phyloP scores from a whole-genome alignment of 2,888 invertebrate species.

The Thysanoteuthis rhombus region DNA sequence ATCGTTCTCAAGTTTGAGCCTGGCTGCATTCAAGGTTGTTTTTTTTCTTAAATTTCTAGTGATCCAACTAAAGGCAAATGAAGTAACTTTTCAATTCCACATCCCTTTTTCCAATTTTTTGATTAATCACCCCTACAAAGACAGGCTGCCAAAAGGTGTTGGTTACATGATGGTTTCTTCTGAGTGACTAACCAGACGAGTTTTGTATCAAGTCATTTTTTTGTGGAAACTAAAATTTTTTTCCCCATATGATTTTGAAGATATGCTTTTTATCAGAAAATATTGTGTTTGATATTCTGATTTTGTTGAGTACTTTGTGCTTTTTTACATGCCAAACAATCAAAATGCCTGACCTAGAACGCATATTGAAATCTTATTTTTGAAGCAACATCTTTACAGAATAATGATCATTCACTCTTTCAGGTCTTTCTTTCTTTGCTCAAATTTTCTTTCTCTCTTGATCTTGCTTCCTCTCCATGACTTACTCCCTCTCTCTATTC shows the following conservation, averaged over 20 bases:
- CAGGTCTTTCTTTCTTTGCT: neutral
- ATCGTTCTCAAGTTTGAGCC: too few species aligned
- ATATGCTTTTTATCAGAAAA: neutral
- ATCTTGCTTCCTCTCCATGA: neutral
- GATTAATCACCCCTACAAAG: too few species aligned
- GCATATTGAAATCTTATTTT: neutral
- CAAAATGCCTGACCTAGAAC: neutral
- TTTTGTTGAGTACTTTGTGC: neutral
- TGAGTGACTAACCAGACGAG: too few species aligned
- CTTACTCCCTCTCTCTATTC: too few species aligned
- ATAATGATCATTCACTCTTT: neutral
- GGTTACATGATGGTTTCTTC: too few species aligned
- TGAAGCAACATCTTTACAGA: neutral
- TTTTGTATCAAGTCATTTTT: neutral
- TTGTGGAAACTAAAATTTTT: neutral
- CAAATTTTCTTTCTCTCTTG: neutral
- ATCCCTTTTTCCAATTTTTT: too few species aligned
- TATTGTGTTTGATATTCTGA: neutral
- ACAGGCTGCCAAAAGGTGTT: too few species aligned
- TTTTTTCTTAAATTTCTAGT: too few species aligned
- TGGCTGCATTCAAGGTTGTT: too few species aligned
- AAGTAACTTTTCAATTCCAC: too few species aligned
- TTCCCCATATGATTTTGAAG: neutral
- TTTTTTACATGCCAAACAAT: neutral
- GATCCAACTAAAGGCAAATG: too few species aligned